phyloP scores from a whole-genome alignment of 2,888 invertebrate species.

The Dryococelus australis region DNA sequence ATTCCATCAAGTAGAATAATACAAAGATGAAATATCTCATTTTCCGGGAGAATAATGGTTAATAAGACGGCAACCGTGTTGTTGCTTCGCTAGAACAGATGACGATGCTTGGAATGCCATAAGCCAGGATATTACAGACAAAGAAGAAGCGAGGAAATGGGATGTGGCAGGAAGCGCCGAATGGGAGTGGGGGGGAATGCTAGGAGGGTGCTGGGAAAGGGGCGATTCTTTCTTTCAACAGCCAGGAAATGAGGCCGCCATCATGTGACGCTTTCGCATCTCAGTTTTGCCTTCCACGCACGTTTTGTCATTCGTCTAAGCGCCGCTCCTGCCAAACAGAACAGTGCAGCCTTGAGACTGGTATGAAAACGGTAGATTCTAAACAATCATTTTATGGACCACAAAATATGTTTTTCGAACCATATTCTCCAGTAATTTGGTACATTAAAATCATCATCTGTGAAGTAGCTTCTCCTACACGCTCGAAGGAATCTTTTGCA shows the following conservation, averaged over 20 bases:
- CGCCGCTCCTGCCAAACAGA: too few relatives aligned
- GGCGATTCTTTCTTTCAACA: neutral
- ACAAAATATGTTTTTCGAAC: too few relatives aligned
- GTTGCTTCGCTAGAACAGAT: neutral
- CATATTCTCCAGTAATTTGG: too few relatives aligned
- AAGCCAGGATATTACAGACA: neutral
- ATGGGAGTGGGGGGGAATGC: too few relatives aligned
- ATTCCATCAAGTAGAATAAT: neutral
- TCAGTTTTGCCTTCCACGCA: neutral
- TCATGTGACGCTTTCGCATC: neutral
- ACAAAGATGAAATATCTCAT: neutral
- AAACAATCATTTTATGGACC: too few relatives aligned
- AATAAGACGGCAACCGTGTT: neutral
- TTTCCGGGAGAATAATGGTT: neutral
- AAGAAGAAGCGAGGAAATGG: slow-evolving; percentile 7
- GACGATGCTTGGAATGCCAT: neutral
- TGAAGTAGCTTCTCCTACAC: too few relatives aligned
- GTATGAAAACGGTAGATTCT: too few relatives aligned
- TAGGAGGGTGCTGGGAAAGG: neutral
- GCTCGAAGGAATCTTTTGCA: too few relatives aligned
- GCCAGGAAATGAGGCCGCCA: slow-evolving; percentile 6
- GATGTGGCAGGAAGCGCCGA: neutral
- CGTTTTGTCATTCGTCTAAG: neutral
- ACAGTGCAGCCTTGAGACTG: too few relatives aligned
- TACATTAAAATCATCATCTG: too few relatives aligned